These are phyloP conservation scores for Halictus ligatus DNA, from an alignment of 2,888 invertebrate species.

Conservation along the genomic window DNA sequence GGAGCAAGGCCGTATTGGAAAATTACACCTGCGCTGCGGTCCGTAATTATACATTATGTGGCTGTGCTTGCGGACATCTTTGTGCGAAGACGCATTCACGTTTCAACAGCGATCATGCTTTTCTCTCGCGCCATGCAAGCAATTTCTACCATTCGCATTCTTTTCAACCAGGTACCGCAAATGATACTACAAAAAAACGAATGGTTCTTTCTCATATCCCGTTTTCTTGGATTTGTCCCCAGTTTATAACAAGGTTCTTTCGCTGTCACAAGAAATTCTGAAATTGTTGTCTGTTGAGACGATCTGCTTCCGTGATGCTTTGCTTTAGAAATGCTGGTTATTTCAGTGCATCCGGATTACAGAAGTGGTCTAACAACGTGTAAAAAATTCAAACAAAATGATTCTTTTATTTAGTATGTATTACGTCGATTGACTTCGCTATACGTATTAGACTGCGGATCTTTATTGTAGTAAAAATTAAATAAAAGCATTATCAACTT, in stretches of 20 bases:
- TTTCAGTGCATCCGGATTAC: neutral
- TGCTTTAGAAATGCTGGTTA: neutral
- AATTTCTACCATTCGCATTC: conserved; percentile 42
- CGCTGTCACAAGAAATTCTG: neutral
- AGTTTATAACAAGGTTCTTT: neutral
- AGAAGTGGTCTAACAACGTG: too few relatives aligned
- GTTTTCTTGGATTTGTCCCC: neutral
- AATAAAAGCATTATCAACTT: too few relatives aligned
- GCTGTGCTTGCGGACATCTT: conserved; percentile 36
- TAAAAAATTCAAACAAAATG: too few relatives aligned
- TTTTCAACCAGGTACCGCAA: conserved; percentile 18
- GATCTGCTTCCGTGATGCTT: neutral
- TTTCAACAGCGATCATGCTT: conserved; percentile 34
- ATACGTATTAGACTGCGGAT: too few relatives aligned
- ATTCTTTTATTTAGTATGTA: too few relatives aligned
- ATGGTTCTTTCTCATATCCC: neutral
- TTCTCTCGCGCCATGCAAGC: conserved; percentile 28
- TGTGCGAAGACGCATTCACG: conserved; percentile 40
- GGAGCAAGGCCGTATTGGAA: conserved; percentile 57
- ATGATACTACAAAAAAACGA: conserved; percentile 19
- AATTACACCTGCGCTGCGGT: conserved; percentile 26
- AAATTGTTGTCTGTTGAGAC: neutral
- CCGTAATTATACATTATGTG: conserved; percentile 47
- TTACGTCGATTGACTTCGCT: too few relatives aligned
- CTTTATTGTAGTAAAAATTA: too few relatives aligned